Evolutionary conservation across 1,140 invertebrate genomes (phyloP).

Genomic region (Orchestia grillus): DNA sequence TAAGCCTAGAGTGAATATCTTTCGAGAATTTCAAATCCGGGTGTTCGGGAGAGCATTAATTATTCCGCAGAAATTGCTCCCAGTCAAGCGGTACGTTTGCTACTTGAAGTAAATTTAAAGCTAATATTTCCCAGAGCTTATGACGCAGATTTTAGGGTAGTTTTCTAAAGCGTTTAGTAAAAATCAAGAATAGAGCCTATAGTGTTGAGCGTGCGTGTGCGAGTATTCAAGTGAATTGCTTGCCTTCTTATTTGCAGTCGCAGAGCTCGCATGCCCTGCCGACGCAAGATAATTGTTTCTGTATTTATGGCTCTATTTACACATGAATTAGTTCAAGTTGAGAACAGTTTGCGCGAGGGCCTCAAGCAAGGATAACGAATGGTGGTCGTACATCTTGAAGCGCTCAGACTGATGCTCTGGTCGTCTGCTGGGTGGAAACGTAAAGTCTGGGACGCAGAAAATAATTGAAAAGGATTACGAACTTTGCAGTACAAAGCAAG

Average conservation of each 20-base stretch:
- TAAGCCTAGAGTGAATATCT: neutral
- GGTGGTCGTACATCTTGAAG: neutral
- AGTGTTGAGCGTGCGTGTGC: neutral
- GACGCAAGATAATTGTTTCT: conserved; percentile 41
- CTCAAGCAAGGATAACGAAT: conserved; percentile 38
- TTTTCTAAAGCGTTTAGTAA: neutral
- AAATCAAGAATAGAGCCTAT: neutral
- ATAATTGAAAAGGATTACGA: neutral
- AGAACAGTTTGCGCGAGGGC: conserved; percentile 37
- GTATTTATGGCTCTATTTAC: conserved; percentile 55
- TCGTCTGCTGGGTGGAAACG: neutral
- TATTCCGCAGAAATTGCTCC: neutral
- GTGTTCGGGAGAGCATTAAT: neutral
- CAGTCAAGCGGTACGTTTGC: neutral
- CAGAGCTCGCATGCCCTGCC: neutral
- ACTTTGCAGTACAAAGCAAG: neutral
- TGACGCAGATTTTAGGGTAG: neutral
- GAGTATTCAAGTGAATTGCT: conserved; percentile 1
- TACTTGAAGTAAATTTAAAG: neutral
- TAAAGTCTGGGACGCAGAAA: neutral
- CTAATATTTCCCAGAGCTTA: neutral
- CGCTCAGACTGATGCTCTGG: neutral
- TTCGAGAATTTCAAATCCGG: neutral
- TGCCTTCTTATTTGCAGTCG: conserved; percentile 17
- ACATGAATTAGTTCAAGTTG: conserved; percentile 55